Evolutionary conservation across 2,797 vertebrate species (phyloP).

Genomic region (Gadopsis bispinosus): DNA sequence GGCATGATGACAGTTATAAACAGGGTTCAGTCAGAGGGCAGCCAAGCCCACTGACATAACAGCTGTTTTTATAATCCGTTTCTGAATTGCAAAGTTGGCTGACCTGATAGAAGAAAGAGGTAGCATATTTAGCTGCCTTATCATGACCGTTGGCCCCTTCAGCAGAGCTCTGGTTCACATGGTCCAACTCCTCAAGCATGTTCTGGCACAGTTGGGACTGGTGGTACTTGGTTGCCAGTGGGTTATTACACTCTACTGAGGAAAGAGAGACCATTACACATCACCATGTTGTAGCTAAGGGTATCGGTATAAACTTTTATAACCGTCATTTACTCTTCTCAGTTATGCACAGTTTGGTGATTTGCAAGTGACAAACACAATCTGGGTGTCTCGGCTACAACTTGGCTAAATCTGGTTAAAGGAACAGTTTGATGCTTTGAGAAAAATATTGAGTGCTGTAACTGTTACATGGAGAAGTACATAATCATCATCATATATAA

Average conservation of each 20-base stretch:
- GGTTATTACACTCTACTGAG: slow-evolving; percentile 53
- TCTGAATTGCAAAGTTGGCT: slow-evolving; percentile 16
- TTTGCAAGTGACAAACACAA: neutral
- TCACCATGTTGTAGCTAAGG: slow-evolving; percentile 4
- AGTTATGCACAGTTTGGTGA: neutral
- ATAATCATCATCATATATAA: no score
- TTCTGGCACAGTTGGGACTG: slow-evolving; percentile 71
- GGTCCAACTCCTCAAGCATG: slow-evolving; percentile 74
- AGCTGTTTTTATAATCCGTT: slow-evolving; percentile 6
- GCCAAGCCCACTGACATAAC: slow-evolving; percentile 10
- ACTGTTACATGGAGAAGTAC: neutral
- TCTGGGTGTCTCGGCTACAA: neutral
- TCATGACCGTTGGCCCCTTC: slow-evolving; percentile 9
- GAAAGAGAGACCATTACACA: slow-evolving; percentile 6
- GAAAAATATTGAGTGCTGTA: neutral
- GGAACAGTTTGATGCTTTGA: neutral
- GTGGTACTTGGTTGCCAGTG: slow-evolving; percentile 67
- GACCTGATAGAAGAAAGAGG: slow-evolving; percentile 86
- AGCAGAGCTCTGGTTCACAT: slow-evolving; percentile 26
- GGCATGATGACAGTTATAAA: slow-evolving; percentile 26
- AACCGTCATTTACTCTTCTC: neutral
- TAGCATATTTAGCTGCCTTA: slow-evolving; percentile 66
- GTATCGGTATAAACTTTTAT: neutral
- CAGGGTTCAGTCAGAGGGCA: slow-evolving; percentile 40
- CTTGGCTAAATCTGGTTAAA: neutral